Evolutionary conservation across 2,113 vertebrate species (phyloP).

Genomic region (Clarias gariepinus): DNA sequence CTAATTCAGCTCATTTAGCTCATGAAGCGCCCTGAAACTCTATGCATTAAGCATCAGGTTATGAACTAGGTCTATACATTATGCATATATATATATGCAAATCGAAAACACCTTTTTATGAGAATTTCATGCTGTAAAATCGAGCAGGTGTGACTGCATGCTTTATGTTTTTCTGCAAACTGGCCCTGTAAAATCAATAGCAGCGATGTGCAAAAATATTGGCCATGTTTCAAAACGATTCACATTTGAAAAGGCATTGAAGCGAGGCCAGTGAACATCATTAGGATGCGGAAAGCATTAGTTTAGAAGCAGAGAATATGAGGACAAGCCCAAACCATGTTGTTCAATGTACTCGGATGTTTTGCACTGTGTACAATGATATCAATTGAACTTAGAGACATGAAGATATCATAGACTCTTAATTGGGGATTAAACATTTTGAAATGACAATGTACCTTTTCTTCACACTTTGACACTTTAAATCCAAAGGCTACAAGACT

Average conservation of each 20-base stretch:
- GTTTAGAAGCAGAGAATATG: background rate
- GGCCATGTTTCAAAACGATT: conserved; percentile 60
- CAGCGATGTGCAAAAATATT: conserved; percentile 61
- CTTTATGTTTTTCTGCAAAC: conserved; percentile 38
- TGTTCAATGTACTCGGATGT: background rate
- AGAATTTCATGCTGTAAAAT: background rate
- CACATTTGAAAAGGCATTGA: conserved; percentile 46
- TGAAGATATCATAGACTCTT: background rate
- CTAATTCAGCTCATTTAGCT: background rate
- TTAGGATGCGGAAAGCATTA: conserved; percentile 18
- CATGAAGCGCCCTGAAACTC: background rate
- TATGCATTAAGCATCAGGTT: background rate
- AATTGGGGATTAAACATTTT: background rate
- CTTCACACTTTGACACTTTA: background rate
- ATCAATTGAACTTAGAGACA: background rate
- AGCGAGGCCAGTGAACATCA: conserved; percentile 51
- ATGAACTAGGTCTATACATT: background rate
- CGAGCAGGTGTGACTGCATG: background rate
- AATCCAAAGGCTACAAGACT: background rate
- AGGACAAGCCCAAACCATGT: conserved; percentile 14
- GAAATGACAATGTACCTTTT: background rate
- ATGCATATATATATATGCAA: background rate
- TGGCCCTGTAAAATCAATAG: conserved; percentile 52
- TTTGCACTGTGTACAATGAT: background rate
- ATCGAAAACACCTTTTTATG: background rate